A percentile compares a stretch with the other conserved stretches of the same genome.
These are phyloP conservation scores for Dexiosoma caninum DNA, from an alignment of 2,888 invertebrate species.

Conservation along the genomic window DNA sequence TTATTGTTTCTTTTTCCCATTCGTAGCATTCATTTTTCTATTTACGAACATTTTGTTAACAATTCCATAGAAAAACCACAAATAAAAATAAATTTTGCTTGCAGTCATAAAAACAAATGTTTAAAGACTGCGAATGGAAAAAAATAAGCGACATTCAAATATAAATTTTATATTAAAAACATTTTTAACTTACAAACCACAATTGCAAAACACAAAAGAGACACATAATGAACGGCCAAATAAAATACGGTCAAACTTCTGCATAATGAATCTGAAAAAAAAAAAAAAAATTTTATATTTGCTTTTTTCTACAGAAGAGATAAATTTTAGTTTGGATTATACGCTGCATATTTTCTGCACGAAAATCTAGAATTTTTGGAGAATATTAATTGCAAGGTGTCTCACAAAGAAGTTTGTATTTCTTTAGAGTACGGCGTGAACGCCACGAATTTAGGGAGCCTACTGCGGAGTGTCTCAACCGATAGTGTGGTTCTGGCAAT, in stretches of 20 bases:
- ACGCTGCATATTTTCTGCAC: too few species aligned
- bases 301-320: too few species aligned
- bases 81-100: constrained; percentile 44
- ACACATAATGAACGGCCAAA: background rate
- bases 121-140: background rate
- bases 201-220: background rate
- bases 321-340: too few species aligned
- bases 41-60: constrained; percentile 50
- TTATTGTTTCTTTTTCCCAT: background rate
- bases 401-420: too few species aligned
- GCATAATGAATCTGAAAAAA: too few species aligned
- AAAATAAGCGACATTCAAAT: background rate
- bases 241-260: background rate
- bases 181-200: constrained; percentile 11
- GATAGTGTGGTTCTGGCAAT: too few species aligned
- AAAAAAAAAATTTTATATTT: too few species aligned
- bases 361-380: too few species aligned
- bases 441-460: too few species aligned
- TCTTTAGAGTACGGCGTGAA: too few species aligned
- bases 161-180: background rate
- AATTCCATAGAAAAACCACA: constrained; percentile 45
- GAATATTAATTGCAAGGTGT: too few species aligned
- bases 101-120: constrained; percentile 10
- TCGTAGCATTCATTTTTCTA: constrained; percentile 2
- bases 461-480: too few species aligned